Base-by-base conservation (phyloP, 1,140 invertebrate species). In the Ips nitidus region DNA sequence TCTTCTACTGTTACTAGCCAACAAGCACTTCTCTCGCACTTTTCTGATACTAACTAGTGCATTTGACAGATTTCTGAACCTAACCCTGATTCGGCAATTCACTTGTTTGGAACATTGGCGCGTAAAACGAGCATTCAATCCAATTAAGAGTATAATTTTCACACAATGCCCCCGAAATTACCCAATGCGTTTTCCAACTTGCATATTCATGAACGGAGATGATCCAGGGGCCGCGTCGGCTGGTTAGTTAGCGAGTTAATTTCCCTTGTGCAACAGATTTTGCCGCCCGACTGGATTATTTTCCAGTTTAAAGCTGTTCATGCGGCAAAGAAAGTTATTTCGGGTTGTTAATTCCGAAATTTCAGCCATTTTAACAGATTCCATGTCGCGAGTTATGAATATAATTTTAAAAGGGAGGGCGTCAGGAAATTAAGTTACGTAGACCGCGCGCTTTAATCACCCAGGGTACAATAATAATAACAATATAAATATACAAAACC, bases 161-260 rank as follows among this genome's bases (percentile, higher is more conserved):
- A 66, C 67, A 72, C 71, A 72, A 72, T 72, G 55, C 66, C 58
- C 22, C 40, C 58, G 55, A 72, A 72, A 69, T 69, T 69, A 55
- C 52, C 37, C 52, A 7, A 55, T 5, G 5, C 52, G 37, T 22
- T 7, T 38, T 41, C 61, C 22, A 66, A 43, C 63, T 71, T 73
- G 75, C 73, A 76, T 76, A 75, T 75, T 75, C 73, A 75, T 75
- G 70, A 74, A 66, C 43, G 62, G 62, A 52, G 71, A 60, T 43
- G 63, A 66, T 55, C 41, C 41, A 2, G 52, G 42, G 47, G 56
- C 65, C 68, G 71, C 22, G 22, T 22, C 22, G 22, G 22, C 22
- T 56, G 74, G 75, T 77, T 78, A 76, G 75, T 80, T 75, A 79
- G 75, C 71, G 75, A 75, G 75, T 78, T 80, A 80, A 80, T 80